A percentile compares a stretch with the other conserved stretches of the same genome.
Evolutionary conservation across 1,140 invertebrate species (phyloP).

Genomic region (Drosophila funebris): DNA sequence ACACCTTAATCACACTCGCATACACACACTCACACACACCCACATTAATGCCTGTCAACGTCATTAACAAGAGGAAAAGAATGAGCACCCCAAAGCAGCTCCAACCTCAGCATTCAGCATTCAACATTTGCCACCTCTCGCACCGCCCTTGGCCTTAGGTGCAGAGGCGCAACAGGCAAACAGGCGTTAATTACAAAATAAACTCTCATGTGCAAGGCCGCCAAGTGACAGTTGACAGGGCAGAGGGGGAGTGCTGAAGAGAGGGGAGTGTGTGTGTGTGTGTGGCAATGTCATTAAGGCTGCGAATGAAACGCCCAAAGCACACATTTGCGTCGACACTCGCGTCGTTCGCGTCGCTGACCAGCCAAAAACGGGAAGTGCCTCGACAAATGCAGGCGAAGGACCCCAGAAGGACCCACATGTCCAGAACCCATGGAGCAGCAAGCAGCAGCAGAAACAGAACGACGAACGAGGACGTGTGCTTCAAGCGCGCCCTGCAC

Average conservation of each 20-base stretch:
- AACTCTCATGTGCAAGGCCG: conserved; percentile 63
- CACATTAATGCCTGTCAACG: conserved; percentile 69
- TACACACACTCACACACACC: neutral
- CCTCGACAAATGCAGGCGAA: conserved; percentile 73
- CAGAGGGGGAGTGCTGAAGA: neutral
- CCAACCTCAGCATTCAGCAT: neutral
- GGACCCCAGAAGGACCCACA: conserved; percentile 13
- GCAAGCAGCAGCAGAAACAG: neutral
- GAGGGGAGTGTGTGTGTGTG: conserved; percentile 13
- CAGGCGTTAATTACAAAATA: conserved; percentile 83
- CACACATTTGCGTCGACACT: conserved; percentile 70
- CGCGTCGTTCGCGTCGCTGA: conserved; percentile 64
- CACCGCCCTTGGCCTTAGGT: conserved; percentile 44
- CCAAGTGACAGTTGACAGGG: neutral
- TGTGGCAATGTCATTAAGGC: conserved; percentile 70
- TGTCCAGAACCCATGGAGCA: neutral
- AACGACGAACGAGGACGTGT: conserved; percentile 17
- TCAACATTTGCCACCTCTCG: conserved; percentile 11
- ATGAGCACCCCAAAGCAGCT: conserved; percentile 32
- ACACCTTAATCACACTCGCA: neutral
- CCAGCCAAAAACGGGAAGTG: conserved; percentile 69
- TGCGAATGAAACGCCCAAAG: conserved; percentile 79
- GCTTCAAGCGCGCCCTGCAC: conserved; percentile 12
- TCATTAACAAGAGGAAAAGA: conserved; percentile 70
- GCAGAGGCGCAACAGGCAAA: conserved; percentile 69